A percentile compares a stretch with the other conserved stretches of the same genome.
Evolutionary conservation across 92 coral and sea anemone species (phyloP).

Genomic region (Epizoanthus scotinus): DNA sequence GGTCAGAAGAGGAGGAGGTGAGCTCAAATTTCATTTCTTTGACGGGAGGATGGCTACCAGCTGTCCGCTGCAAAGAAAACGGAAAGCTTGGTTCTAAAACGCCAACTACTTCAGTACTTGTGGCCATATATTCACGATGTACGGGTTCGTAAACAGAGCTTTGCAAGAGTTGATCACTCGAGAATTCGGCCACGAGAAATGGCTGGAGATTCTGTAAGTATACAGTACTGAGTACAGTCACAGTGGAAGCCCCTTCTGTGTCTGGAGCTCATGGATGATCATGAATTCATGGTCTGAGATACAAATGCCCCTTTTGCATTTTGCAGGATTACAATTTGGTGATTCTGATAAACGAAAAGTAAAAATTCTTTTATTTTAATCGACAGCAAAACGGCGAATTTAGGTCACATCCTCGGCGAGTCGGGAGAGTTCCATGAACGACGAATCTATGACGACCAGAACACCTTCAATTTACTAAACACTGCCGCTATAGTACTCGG

Average conservation of each 20-base stretch:
- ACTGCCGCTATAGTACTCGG: conserved; percentile 86
- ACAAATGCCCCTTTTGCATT: background rate
- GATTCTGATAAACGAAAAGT: background rate
- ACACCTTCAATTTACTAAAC: conserved; percentile 79
- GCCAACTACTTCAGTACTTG: background rate
- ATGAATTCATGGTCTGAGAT: background rate
- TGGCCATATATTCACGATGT: conserved; percentile 60
- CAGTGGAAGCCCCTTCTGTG: background rate
- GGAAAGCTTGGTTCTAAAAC: background rate
- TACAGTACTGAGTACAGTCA: no score
- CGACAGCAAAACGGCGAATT: conserved; percentile 77
- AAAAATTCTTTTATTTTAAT: conserved; percentile 6
- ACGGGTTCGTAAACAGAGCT: conserved; percentile 95
- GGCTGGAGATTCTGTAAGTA: conserved; percentile 92
- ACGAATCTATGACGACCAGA: conserved; percentile 94
- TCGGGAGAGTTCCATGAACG: conserved; percentile 86
- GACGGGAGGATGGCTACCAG: background rate
- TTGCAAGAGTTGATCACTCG: conserved; percentile 85
- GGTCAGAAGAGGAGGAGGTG: background rate
- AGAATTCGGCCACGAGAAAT: conserved; percentile 83
- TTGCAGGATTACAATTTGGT: background rate
- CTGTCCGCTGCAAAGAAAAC: background rate
- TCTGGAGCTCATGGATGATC: background rate
- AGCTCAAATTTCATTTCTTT: conserved; percentile 9
- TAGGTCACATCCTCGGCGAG: conserved; percentile 75